phyloP scores from a whole-genome alignment of 2,113 vertebrate genomes.

The Chionis minor region DNA sequence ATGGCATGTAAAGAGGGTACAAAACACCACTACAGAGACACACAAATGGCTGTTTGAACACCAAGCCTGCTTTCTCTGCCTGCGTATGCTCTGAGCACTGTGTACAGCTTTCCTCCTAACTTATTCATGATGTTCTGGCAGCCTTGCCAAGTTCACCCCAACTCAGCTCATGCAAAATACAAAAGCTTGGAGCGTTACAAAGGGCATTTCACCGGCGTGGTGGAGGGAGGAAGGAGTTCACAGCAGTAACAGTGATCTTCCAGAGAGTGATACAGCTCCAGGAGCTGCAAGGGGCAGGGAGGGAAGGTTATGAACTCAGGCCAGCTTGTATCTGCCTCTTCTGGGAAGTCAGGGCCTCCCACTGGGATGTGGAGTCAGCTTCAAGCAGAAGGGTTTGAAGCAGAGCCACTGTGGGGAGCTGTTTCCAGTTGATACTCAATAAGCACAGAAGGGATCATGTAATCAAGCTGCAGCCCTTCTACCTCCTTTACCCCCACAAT shows the following conservation, averaged over 20 bases:
- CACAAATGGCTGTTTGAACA: not conserved
- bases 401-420: not conserved
- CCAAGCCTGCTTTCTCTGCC: not conserved
- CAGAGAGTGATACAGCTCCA: not conserved
- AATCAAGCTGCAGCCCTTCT: not conserved
- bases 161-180: constrained; percentile 46
- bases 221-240: not conserved
- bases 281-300: not conserved
- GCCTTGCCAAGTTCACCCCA: not conserved
- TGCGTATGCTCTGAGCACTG: accelerated
- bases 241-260: not conserved
- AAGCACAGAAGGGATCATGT: not conserved
- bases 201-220: not conserved
- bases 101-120: constrained; percentile 15
- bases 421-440: not conserved
- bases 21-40: accelerated
- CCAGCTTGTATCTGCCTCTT: not conserved
- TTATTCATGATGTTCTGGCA: constrained; percentile 49
- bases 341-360: constrained; percentile 27
- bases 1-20: not conserved
- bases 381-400: not conserved
- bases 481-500: not conserved
- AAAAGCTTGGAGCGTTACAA: not conserved
- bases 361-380: not conserved
- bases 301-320: not conserved